Evolutionary conservation across 1,140 invertebrate genomes (phyloP).

Genomic region (Listronotus oregonensis): DNA sequence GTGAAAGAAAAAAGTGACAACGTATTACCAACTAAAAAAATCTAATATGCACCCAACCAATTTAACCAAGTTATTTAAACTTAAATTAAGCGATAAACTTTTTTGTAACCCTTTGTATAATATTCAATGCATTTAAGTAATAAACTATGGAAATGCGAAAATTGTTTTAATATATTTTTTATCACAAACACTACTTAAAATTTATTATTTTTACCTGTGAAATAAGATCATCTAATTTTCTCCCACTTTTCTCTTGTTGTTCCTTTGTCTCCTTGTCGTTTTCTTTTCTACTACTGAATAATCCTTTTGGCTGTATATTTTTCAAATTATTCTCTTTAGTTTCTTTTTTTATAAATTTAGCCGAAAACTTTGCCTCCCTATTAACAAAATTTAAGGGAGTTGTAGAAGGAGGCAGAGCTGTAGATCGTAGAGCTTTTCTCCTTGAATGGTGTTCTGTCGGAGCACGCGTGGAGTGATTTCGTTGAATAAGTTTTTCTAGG

Average conservation of each 20-base stretch:
- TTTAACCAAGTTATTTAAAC: too few species aligned
- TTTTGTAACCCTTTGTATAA: too few species aligned
- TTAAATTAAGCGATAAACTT: too few species aligned
- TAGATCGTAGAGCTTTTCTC: slow-evolving; percentile 26
- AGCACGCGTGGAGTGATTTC: background rate
- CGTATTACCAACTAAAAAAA: too few species aligned
- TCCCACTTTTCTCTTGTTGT: background rate
- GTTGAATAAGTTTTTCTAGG: slow-evolving; percentile 15
- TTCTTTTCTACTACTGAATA: slow-evolving; percentile 13
- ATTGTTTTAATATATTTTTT: too few species aligned
- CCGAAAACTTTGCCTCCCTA: slow-evolving; percentile 22
- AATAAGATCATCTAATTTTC: background rate
- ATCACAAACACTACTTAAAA: too few species aligned
- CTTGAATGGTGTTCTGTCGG: slow-evolving; percentile 18
- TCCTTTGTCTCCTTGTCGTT: background rate
- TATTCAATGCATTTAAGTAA: too few species aligned
- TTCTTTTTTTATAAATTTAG: slow-evolving; percentile 28
- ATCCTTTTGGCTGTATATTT: slow-evolving; percentile 13
- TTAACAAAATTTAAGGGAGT: slow-evolving; percentile 13
- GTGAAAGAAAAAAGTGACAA: too few species aligned
- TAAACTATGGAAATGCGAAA: too few species aligned
- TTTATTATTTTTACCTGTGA: too few species aligned
- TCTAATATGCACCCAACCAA: too few species aligned
- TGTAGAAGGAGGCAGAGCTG: slow-evolving; percentile 24
- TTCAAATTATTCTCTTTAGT: slow-evolving; percentile 19